A percentile compares a stretch with the other conserved stretches of the same genome.
phyloP scores from a whole-genome alignment of 2,888 invertebrate species.

The Drymonia ruficornis region DNA sequence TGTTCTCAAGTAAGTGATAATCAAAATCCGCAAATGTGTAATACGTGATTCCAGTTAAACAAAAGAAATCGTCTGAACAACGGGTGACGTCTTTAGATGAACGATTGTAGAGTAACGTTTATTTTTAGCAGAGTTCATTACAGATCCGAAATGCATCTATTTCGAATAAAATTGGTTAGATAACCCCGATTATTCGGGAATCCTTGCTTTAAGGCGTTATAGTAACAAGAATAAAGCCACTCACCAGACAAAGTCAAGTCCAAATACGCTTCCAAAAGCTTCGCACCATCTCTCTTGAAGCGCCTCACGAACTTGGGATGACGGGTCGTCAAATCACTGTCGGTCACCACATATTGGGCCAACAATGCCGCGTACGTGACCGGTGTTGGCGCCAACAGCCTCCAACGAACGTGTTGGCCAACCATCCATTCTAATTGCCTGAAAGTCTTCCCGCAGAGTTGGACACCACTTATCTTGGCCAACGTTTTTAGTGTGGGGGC shows the following conservation, averaged over 20 bases:
- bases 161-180: no score
- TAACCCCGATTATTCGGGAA: no score
- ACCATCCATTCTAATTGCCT: constrained; percentile 79
- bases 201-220: no score
- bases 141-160: no score
- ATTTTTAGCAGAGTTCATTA: no score
- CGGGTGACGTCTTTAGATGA: no score
- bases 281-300: constrained; percentile 70
- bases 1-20: no score
- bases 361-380: constrained; percentile 70
- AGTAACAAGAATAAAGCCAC: constrained; percentile 21
- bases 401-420: constrained; percentile 74
- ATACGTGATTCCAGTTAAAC: no score
- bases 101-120: no score
- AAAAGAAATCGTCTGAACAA: no score
- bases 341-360: constrained; percentile 70
- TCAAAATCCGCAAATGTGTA: no score
- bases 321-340: constrained; percentile 65
- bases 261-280: constrained; percentile 66
- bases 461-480: constrained; percentile 64
- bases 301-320: constrained; percentile 72
- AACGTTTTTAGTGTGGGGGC: constrained; percentile 71
- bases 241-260: constrained; percentile 76
- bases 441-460: constrained; percentile 73
- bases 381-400: constrained; percentile 70